phyloP scores from a whole-genome alignment of 1,140 invertebrate genomes.

The Coptotermes formosanus region DNA sequence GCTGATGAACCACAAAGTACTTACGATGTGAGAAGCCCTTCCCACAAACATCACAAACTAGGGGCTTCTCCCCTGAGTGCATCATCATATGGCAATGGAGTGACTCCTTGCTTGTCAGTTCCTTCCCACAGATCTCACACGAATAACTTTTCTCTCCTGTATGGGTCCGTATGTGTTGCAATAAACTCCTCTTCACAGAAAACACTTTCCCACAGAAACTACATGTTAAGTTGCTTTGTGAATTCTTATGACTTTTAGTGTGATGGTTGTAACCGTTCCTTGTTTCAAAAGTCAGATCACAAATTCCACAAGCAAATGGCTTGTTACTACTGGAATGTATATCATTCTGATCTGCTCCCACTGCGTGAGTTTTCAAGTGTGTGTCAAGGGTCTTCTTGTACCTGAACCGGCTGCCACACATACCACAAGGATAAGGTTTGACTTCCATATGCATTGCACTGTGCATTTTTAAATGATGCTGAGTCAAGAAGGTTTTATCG shows the following conservation, averaged over 20 bases:
- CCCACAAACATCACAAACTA: slow-evolving; percentile 64
- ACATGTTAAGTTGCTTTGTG: slow-evolving; percentile 53
- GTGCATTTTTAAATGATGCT: slow-evolving; percentile 36
- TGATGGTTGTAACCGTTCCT: slow-evolving; percentile 61
- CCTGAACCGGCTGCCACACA: slow-evolving; percentile 59
- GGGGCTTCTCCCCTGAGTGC: slow-evolving; percentile 69
- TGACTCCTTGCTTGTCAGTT: slow-evolving; percentile 54
- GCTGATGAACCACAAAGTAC: slow-evolving; percentile 66
- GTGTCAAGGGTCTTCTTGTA: slow-evolving; percentile 46
- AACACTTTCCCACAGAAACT: slow-evolving; percentile 51
- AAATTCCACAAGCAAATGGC: slow-evolving; percentile 66
- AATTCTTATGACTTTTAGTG: slow-evolving; percentile 48
- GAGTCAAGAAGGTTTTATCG: not conserved
- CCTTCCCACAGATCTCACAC: slow-evolving; percentile 53
- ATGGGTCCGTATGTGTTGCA: slow-evolving; percentile 63
- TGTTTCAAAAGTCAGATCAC: slow-evolving; percentile 62
- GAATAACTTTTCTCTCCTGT: slow-evolving; percentile 67
- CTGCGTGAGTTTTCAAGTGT: slow-evolving; percentile 43
- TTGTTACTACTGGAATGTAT: slow-evolving; percentile 42
- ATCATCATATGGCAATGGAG: slow-evolving; percentile 58
- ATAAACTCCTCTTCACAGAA: slow-evolving; percentile 53
- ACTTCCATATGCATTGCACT: slow-evolving; percentile 39
- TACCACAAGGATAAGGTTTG: slow-evolving; percentile 60
- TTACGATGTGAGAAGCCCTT: slow-evolving; percentile 70
- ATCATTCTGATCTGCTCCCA: slow-evolving; percentile 30